Percentiles rank a stretch among this genome's conserved stretches.
These are phyloP conservation scores for Psittacus erithacus DNA, from an alignment of 2,113 vertebrate species.

Conservation along the genomic window DNA sequence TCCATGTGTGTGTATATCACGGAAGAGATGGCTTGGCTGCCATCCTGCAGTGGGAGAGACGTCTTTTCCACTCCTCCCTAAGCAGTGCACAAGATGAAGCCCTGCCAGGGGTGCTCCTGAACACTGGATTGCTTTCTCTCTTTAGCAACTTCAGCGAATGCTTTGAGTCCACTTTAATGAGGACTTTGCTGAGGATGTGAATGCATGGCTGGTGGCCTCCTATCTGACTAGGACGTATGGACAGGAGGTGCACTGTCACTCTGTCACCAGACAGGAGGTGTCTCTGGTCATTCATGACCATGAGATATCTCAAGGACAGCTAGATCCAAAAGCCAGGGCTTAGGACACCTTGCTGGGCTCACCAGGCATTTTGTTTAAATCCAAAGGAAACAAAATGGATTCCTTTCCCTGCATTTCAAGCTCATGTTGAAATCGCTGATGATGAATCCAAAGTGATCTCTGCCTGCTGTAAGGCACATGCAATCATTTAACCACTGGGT, in stretches of 20 bases:
- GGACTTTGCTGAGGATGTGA: neutral
- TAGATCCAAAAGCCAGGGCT: neutral
- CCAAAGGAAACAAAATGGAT: neutral
- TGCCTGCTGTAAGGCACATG: neutral
- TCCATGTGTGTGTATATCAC: accelerated
- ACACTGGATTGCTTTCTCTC: neutral
- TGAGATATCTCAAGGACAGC: neutral
- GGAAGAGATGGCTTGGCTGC: neutral
- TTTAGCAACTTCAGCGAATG: neutral
- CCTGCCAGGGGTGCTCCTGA: neutral
- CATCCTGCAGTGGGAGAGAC: neutral
- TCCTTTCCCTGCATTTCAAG: neutral
- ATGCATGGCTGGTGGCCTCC: neutral
- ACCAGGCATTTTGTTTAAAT: neutral
- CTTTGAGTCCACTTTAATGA: neutral
- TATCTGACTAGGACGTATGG: neutral
- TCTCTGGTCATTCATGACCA: neutral
- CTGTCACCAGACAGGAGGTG: neutral
- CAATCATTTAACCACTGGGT: neutral
- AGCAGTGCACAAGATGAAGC: neutral
- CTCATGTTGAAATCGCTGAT: neutral
- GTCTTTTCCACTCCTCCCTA: neutral
- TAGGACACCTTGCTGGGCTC: neutral
- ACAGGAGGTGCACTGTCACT: neutral
- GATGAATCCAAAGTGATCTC: neutral